phyloP scores from a whole-genome alignment of 2,888 invertebrate species.

The Nymphalis polychloros region DNA sequence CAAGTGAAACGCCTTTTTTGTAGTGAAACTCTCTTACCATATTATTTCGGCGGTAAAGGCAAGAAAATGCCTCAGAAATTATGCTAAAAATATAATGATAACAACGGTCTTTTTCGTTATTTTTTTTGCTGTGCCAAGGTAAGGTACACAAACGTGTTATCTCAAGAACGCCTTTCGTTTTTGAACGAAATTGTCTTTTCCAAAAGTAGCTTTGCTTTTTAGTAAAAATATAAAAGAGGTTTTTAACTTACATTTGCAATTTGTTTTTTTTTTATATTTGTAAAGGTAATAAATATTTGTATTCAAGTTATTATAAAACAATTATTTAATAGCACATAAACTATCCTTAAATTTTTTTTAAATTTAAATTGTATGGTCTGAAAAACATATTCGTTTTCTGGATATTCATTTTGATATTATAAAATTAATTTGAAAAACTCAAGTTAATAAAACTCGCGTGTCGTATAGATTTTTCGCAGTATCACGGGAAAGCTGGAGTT shows the following conservation, averaged over 20 bases:
- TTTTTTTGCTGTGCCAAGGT: not conserved
- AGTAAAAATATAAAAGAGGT: too few relatives aligned
- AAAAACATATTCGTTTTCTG: too few relatives aligned
- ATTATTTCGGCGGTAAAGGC: not conserved
- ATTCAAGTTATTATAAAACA: too few relatives aligned
- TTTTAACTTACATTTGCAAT: too few relatives aligned
- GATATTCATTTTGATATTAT: not conserved
- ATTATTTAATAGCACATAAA: too few relatives aligned
- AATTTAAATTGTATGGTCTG: too few relatives aligned
- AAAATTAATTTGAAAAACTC: not conserved
- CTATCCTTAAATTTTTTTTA: too few relatives aligned
- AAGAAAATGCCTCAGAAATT: slow-evolving; percentile 6
- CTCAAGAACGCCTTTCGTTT: slow-evolving; percentile 11
- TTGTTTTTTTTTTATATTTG: too few relatives aligned
- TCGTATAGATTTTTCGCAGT: slow-evolving; percentile 10
- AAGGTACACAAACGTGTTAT: slow-evolving; percentile 16
- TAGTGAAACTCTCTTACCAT: too few relatives aligned
- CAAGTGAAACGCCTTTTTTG: too few relatives aligned
- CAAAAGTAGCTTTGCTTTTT: not conserved
- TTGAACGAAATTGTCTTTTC: slow-evolving; percentile 8
- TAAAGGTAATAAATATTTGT: too few relatives aligned
- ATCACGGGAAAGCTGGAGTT: slow-evolving; percentile 17
- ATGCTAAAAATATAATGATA: slow-evolving; percentile 25
- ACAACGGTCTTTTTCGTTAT: slow-evolving; percentile 15
- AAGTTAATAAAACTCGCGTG: not conserved